A percentile compares a stretch with the other conserved stretches of the same genome.
Evolutionary conservation across 1,140 invertebrate genomes (phyloP).

Genomic region (Psilanteris sp.): DNA sequence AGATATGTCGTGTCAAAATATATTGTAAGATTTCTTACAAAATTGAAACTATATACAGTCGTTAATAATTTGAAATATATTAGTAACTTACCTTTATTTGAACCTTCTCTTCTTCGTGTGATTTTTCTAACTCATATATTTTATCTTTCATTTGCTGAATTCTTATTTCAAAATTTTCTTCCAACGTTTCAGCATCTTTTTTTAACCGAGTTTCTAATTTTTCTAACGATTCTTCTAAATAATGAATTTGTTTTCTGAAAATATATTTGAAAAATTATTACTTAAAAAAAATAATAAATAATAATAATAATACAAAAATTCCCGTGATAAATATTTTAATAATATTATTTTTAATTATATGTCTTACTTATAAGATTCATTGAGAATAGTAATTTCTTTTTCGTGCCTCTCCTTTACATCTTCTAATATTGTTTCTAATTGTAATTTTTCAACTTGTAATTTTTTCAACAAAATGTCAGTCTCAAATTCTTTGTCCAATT

Average conservation of each 20-base stretch:
- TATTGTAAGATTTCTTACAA: too few species aligned
- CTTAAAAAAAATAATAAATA: neutral
- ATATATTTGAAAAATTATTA: neutral
- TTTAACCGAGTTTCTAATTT: conserved; percentile 72
- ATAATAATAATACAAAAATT: conserved; percentile 6
- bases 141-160: conserved; percentile 73
- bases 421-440: conserved; percentile 69
- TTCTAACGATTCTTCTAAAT: conserved; percentile 68
- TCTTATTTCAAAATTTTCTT: conserved; percentile 71
- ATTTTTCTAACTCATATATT: conserved; percentile 68
- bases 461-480: conserved; percentile 66
- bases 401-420: conserved; percentile 73
- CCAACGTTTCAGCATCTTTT: conserved; percentile 68
- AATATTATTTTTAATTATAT: conserved; percentile 16
- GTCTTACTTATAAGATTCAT: conserved; percentile 74
- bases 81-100: conserved; percentile 67
- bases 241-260: conserved; percentile 72
- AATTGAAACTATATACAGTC: too few species aligned
- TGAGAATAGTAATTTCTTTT: conserved; percentile 71
- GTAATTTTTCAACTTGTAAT: conserved; percentile 70
- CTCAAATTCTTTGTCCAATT: conserved; percentile 52
- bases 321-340: too few species aligned
- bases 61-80: too few species aligned
- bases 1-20: too few species aligned
- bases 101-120: conserved; percentile 69